A percentile compares a stretch with the other conserved stretches of the same genome.
Conservation (phyloP, 2,888 invertebrate species). For the Catonia carolina region DNA sequence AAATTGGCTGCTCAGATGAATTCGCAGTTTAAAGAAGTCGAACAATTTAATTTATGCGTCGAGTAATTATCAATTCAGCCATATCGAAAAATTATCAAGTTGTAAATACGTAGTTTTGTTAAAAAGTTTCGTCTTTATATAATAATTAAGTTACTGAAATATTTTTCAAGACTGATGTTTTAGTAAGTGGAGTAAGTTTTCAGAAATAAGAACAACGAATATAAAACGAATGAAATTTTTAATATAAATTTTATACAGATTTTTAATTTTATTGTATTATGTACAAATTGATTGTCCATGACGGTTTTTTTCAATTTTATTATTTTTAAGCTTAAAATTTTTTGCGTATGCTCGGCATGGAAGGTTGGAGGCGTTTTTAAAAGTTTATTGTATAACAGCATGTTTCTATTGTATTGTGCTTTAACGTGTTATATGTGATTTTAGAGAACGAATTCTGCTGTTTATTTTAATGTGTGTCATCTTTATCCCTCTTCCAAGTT, state of each 20-base stretch:
- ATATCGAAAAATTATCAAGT: slow-evolving; percentile 14
- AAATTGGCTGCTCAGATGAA: too few relatives aligned
- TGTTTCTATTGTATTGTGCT: slow-evolving; percentile 1
- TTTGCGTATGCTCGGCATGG: too few relatives aligned
- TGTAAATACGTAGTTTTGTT: not conserved
- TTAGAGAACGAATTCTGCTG: slow-evolving; percentile 10
- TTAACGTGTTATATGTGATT: slow-evolving; percentile 1
- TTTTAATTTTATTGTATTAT: too few relatives aligned
- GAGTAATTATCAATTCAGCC: slow-evolving; percentile 1
- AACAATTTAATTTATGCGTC: too few relatives aligned
- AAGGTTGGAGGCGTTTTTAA: not conserved
- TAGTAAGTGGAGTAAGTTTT: not conserved
- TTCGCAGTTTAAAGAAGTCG: too few relatives aligned
- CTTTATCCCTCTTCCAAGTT: not conserved
- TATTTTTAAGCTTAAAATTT: too few relatives aligned
- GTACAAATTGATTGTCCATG: too few relatives aligned
- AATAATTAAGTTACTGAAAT: slow-evolving; percentile 6
- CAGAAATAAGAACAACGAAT: too few relatives aligned
- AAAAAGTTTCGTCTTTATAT: not conserved
- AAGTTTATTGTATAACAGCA: slow-evolving; percentile 3
- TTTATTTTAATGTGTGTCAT: not conserved
- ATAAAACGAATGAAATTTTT: too few relatives aligned
- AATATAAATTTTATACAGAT: too few relatives aligned
- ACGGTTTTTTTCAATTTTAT: too few relatives aligned
- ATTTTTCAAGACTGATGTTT: slow-evolving; percentile 4